These are phyloP conservation scores for Tetheella fluctuosa DNA, from an alignment of 2,888 invertebrate species.

Conservation along the genomic window DNA sequence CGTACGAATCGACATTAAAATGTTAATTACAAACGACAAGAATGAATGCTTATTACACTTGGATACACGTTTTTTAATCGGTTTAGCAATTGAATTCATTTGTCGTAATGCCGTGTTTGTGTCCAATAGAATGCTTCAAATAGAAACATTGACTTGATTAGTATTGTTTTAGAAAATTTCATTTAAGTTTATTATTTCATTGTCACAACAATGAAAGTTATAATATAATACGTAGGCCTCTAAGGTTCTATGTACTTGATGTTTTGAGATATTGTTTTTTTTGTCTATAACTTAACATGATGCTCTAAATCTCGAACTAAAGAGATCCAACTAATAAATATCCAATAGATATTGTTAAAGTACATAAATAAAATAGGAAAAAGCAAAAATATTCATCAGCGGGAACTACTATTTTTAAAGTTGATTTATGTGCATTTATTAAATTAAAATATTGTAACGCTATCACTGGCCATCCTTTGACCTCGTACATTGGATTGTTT, in stretches of 20 bases:
- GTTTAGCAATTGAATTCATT: slow-evolving; percentile 16
- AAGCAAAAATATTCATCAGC: background rate
- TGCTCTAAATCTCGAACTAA: too few species aligned
- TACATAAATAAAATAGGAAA: background rate
- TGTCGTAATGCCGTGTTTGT: slow-evolving; percentile 23
- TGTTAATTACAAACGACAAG: slow-evolving; percentile 7
- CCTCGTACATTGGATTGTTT: slow-evolving; percentile 2
- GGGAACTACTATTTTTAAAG: background rate
- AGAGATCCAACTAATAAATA: too few species aligned
- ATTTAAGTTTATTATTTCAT: too few species aligned
- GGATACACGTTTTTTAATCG: slow-evolving; percentile 17
- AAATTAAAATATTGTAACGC: slow-evolving; percentile 7
- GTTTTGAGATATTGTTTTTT: too few species aligned
- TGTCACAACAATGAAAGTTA: too few species aligned
- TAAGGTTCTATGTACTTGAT: too few species aligned
- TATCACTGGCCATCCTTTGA: slow-evolving; percentile 2
- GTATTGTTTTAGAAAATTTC: background rate
- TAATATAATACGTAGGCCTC: too few species aligned
- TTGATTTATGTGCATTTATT: slow-evolving; percentile 3
- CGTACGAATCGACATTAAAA: background rate
- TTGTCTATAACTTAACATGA: too few species aligned
- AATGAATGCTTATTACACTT: slow-evolving; percentile 11
- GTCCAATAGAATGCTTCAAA: slow-evolving; percentile 31
- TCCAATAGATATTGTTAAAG: background rate
- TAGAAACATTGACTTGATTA: slow-evolving; percentile 15